These are phyloP conservation scores for Melieria picta DNA, from an alignment of 2,888 invertebrate species.

Conservation along the genomic window DNA sequence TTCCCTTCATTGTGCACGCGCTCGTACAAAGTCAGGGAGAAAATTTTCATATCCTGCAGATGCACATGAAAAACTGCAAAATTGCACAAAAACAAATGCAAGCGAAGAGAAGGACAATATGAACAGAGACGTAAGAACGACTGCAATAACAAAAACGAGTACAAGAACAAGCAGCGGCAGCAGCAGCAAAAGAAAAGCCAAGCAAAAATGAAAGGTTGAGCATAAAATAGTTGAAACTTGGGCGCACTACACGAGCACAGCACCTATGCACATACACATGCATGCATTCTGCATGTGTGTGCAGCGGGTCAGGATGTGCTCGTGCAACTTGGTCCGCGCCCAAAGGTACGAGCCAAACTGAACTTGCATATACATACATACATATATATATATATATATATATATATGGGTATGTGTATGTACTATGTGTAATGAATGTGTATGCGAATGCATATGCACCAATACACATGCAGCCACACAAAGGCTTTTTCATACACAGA, in stretches of 20 bases:
- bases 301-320: too few relatives aligned
- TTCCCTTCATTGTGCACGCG: slow-evolving; percentile 48
- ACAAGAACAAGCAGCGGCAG: too few relatives aligned
- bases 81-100: background rate
- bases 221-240: too few relatives aligned
- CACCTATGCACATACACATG: background rate
- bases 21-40: slow-evolving; percentile 43
- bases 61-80: slow-evolving; percentile 44
- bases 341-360: background rate
- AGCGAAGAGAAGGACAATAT: background rate
- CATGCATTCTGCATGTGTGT: background rate
- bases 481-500: too few relatives aligned
- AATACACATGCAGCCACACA: too few relatives aligned
- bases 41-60: slow-evolving; percentile 56
- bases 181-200: too few relatives aligned
- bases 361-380: slow-evolving; percentile 8
- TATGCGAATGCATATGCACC: slow-evolving; percentile 6
- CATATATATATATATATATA: background rate
- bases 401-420: background rate
- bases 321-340: slow-evolving; percentile 8
- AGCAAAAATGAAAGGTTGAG: too few relatives aligned
- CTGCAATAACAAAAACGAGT: too few relatives aligned
- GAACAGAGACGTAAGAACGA: too few relatives aligned
- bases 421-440: background rate
- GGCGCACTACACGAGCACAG: too few relatives aligned